Conservation (phyloP, 2,113 vertebrate genomes). For the Coryphaenoides rupestris region DNA sequence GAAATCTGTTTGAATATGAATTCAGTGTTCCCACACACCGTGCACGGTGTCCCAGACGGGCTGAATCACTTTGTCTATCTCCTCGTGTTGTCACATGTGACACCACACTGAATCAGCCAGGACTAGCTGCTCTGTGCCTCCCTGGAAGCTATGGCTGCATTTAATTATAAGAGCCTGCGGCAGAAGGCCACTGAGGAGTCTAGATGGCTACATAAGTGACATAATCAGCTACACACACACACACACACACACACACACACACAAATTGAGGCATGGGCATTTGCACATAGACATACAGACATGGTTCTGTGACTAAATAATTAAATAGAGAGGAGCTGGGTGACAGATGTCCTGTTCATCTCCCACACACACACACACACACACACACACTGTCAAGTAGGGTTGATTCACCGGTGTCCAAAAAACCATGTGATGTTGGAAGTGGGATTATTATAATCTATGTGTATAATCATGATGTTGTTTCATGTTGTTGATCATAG, state of each 20-base stretch:
- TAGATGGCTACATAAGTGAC: not conserved
- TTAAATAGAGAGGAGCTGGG: conserved; percentile 56
- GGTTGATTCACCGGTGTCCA: no score
- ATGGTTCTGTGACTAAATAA: conserved; percentile 52
- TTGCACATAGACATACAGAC: conserved; percentile 18
- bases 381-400: no score
- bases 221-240: not conserved
- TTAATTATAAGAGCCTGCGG: conserved; percentile 46
- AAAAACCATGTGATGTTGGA: no score
- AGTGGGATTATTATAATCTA: no score
- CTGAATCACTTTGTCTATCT: no score
- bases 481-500: no score
- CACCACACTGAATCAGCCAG: no score
- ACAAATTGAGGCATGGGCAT: not conserved
- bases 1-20: no score
- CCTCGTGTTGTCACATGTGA: no score
- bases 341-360: conserved; percentile 72
- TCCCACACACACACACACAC: conserved; percentile 16
- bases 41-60: no score
- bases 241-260: conserved; percentile 10
- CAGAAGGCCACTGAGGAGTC: not conserved
- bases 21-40: no score
- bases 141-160: conserved; percentile 46
- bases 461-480: no score
- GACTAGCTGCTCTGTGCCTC: conserved; percentile 36